Evolutionary conservation across 1,140 invertebrate genomes (phyloP), one percentile per base, ranked within the genome.

Genomic region (Chymomyza costata): DNA sequence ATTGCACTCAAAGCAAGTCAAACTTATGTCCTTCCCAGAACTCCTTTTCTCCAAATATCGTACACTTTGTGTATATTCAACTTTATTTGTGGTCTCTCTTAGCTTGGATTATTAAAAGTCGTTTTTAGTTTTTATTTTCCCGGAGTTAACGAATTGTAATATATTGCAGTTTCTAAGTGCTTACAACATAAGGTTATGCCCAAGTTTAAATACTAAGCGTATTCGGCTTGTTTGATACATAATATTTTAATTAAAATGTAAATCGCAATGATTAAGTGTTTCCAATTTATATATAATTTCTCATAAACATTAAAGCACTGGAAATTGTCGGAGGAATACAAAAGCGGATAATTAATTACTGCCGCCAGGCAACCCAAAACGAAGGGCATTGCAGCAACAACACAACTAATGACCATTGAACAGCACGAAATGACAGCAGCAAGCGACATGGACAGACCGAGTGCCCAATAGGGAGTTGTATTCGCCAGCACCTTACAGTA

Each of bases 231-330:
- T 68, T 61, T 69, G 65, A 74, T 73, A 67, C 65, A 78, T 67
- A 80, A 78, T 80, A 78, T 80, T 80, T 80, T 80, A 80, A 80
- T 80, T 80, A 80, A 80, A 80, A 80, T 80, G 73, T 80, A 80
- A 80, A 73, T 68, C 68, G 64, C 49, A 80, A 80, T 80, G 73
- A 80, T 80, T 81, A 80, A 80, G 73, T 80, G 68, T 57, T 65
- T 68, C 64, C 73, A 80, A 80, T 80, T 80, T 80, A 80, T 80
- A 68, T 67, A 63, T 66, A 61, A 80, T 80, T 68, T 80, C 81
- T 80, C 73, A 80, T 76, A 76, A 68, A 39, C 64, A 74, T 67
- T 34, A 78, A 80, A 80, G 64, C 73, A 78, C 67, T 80, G 73
- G 61, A 78, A 80, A 80, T 78, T 67, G 73, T 80, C 73, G 73